phyloP scores from a whole-genome alignment of 2,797 vertebrate species.

The Thalassophryne amazonica region DNA sequence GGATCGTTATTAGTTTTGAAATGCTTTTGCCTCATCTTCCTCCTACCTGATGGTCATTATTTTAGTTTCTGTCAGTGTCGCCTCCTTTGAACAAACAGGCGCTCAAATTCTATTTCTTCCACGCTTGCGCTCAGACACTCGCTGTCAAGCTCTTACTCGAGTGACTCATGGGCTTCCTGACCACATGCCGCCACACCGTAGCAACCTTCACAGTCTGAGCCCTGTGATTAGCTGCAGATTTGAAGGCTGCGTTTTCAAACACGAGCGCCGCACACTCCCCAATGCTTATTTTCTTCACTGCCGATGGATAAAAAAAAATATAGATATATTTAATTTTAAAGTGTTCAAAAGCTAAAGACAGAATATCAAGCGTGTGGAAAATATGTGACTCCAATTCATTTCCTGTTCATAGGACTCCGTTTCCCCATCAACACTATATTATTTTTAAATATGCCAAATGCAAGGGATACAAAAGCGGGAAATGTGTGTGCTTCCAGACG shows the following conservation, averaged over 20 bases:
- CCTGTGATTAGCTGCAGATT: conserved; percentile 39
- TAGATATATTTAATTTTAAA: conserved; percentile 38
- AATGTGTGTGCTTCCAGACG: conserved; percentile 10
- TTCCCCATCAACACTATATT: conserved; percentile 12
- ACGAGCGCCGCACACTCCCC: conserved; percentile 30
- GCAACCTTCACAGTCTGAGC: conserved; percentile 34
- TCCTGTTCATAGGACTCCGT: conserved; percentile 48
- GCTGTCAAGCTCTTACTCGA: conserved; percentile 14
- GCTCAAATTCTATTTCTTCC: conserved; percentile 45
- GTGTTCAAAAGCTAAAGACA: conserved; percentile 31
- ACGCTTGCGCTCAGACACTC: conserved; percentile 17
- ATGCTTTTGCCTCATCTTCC: no score
- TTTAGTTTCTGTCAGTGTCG: conserved; percentile 3
- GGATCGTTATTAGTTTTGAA: no score
- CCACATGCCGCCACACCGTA: conserved; percentile 12
- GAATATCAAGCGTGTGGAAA: conserved; percentile 33
- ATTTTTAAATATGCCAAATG: conserved; percentile 35
- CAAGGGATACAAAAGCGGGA: background rate
- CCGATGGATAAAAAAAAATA: no score
- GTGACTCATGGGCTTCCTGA: conserved; percentile 51
- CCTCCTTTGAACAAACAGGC: conserved; percentile 10
- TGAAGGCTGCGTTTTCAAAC: conserved; percentile 29
- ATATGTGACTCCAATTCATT: conserved; percentile 35
- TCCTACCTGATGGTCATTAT: conserved; percentile 38
- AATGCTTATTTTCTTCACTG: conserved; percentile 35